A percentile compares a stretch with the other conserved stretches of the same genome.
phyloP scores from a whole-genome alignment of 2,888 invertebrate species.

The Zaprionus bogoriensis region DNA sequence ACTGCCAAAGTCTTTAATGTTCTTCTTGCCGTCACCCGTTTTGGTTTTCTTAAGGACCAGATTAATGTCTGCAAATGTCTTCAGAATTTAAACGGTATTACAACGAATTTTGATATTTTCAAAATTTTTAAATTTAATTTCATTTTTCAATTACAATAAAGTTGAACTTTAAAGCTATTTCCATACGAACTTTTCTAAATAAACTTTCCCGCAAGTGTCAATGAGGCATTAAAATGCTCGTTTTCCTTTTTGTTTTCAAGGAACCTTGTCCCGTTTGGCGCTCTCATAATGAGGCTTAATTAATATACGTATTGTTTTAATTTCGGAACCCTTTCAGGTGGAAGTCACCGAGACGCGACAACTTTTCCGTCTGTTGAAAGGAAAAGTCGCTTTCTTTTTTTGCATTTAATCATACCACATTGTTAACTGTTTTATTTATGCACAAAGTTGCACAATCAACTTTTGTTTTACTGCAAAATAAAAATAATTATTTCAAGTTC shows the following conservation, averaged over 20 bases:
- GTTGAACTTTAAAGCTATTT: no score
- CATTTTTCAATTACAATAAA: no score
- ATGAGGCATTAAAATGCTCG: neutral
- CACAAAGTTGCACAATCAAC: slow-evolving; percentile 59
- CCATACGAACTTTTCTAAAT: no score
- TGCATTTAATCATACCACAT: slow-evolving; percentile 46
- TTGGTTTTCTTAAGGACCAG: slow-evolving; percentile 1
- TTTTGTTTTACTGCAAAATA: slow-evolving; percentile 52
- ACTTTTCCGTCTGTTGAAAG: slow-evolving; percentile 13
- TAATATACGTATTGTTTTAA: slow-evolving; percentile 4
- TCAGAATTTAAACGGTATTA: no score
- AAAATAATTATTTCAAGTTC: slow-evolving; percentile 54
- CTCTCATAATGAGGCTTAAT: neutral
- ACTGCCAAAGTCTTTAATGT: slow-evolving; percentile 12
- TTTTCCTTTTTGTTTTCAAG: neutral
- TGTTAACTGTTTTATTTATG: slow-evolving; percentile 59
- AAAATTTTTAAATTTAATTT: no score
- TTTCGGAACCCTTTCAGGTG: slow-evolving; percentile 12
- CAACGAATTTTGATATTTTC: no score
- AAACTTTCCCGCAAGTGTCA: neutral
- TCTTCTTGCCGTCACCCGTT: neutral
- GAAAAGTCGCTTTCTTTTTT: slow-evolving; percentile 19
- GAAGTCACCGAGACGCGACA: slow-evolving; percentile 12
- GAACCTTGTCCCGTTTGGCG: neutral
- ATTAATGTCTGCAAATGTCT: slow-evolving; percentile 34